Evolutionary conservation across 2,113 vertebrate genomes (phyloP), one percentile per base, ranked within the genome.

Genomic region (Circaetus cinerascens): DNA sequence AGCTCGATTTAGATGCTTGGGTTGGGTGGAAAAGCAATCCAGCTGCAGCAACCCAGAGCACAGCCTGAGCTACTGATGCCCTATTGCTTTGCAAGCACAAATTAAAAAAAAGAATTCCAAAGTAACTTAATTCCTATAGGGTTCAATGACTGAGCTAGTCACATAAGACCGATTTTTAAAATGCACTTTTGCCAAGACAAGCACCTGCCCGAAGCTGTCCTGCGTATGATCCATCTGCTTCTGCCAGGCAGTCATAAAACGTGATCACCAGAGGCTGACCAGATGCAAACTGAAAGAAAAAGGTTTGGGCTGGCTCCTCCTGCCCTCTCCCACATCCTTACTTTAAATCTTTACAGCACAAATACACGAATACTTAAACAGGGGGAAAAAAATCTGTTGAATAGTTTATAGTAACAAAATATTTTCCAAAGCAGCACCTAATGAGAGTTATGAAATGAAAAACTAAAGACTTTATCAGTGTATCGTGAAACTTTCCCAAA

Each of bases 1-100:
- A 81, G 51, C 36, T 72, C 3, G 0, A 10, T 9, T 30, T 4
- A 19, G 68, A 17, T 41, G 69, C 15, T 12, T 9, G 7, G 17
- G n/a, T 18, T 63, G 64, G 21, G 27, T 48, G 21, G n/a, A 53
- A 40, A 15, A 83, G 15, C 60, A 27, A 50, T 2, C 21, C 60
- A 23, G 34, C 38, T 21, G 46, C 74, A 38, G 12, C 19, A 46
- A 17, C 40, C 20, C 46, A 30, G 21, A 21, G 38, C 71, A 53
- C 29, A 43, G 51, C 51, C 26, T 5, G 22, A 21, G 32, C 51
- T 23, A 34, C 36, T 9, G 2, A 32, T 20, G 55, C 15, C 50
- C 22, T 8, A 34, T 4, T 15, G 43, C 43, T 21, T 45, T 18
- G 34, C 34, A 77, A 66, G 73, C 62, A 43, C 34, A 63, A 77